Conservation (phyloP, 2,888 invertebrate species). For the Plebejus melissa region DNA sequence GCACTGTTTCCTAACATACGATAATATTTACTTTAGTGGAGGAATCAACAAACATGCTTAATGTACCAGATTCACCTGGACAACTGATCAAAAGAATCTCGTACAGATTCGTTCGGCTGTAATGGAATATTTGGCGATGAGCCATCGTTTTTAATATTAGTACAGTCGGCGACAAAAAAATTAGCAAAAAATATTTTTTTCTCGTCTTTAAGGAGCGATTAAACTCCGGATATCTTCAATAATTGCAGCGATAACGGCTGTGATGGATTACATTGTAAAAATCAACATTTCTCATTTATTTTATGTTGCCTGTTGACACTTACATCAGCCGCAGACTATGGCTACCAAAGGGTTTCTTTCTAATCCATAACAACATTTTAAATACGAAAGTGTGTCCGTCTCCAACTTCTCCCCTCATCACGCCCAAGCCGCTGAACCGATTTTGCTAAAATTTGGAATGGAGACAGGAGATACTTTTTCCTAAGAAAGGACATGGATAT, state of each 20-base stretch:
- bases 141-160: slow-evolving; percentile 47
- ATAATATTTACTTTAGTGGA: slow-evolving; percentile 23
- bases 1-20: slow-evolving; percentile 26
- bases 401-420: no score
- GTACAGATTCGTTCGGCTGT: slow-evolving; percentile 35
- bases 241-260: background rate
- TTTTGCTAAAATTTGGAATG: no score
- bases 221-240: background rate
- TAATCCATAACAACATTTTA: no score
- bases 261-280: background rate
- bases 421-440: no score
- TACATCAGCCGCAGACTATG: background rate
- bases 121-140: slow-evolving; percentile 49
- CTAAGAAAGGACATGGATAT: no score
- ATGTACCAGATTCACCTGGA: slow-evolving; percentile 30
- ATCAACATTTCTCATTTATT: background rate
- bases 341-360: no score
- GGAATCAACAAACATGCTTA: slow-evolving; percentile 27
- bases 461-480: no score
- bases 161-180: slow-evolving; percentile 32
- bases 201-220: background rate
- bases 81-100: slow-evolving; percentile 31
- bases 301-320: background rate
- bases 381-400: no score
- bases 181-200: background rate